Evolutionary conservation across 2,888 invertebrate species (phyloP).

Genomic region (Physocephala rufipes): DNA sequence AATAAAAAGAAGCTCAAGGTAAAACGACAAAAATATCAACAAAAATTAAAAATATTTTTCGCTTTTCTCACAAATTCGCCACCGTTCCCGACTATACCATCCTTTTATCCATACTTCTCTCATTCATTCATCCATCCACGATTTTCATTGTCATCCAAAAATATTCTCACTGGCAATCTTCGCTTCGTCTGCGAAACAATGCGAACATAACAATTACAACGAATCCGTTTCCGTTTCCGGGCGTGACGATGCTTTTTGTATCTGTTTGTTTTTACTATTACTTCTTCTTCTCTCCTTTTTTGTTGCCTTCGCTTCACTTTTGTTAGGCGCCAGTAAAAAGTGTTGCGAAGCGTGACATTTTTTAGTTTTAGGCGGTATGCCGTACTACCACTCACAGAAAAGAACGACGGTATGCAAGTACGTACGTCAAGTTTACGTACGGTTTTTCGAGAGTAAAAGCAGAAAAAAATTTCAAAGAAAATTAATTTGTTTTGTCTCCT

Average conservation of each 20-base stretch:
- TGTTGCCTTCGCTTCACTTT: neutral
- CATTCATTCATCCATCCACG: neutral
- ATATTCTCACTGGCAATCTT: too few relatives aligned
- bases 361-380: neutral
- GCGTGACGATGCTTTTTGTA: neutral
- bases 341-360: constrained; percentile 31
- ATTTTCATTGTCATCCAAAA: neutral
- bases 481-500: constrained; percentile 5
- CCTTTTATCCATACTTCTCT: too few relatives aligned
- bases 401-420: neutral
- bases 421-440: constrained; percentile 6
- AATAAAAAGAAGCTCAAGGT: too few relatives aligned
- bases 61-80: neutral
- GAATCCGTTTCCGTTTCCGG: constrained; percentile 26
- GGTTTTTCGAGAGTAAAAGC: neutral
- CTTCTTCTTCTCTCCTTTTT: neutral
- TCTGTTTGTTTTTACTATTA: too few relatives aligned
- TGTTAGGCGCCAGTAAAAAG: neutral
- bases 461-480: neutral
- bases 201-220: constrained; percentile 3
- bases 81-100: neutral
- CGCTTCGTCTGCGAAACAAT: constrained; percentile 5
- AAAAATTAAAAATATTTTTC: too few relatives aligned
- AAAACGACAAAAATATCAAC: neutral
- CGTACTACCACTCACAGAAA: neutral